phyloP scores from a whole-genome alignment of 2,888 invertebrate genomes.

The Theodoxus fluviatilis region DNA sequence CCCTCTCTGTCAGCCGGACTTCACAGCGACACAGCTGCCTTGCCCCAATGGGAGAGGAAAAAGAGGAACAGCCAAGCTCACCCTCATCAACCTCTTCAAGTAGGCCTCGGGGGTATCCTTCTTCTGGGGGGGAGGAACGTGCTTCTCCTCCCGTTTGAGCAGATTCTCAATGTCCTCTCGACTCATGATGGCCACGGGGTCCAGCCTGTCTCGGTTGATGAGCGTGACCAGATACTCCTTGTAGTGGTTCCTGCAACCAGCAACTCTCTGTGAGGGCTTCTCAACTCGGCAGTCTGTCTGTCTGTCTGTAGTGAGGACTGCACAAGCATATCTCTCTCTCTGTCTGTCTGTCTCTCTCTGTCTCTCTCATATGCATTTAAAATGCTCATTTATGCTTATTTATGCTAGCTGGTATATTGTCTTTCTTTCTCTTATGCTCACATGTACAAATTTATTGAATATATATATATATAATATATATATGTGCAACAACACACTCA shows the following conservation, averaged over 20 bases:
- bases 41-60: too few relatives aligned
- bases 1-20: too few relatives aligned
- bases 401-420: neutral
- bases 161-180: constrained; percentile 75
- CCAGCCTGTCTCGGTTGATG: constrained; percentile 77
- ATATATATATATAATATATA: neutral
- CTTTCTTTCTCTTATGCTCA: neutral
- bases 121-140: too few relatives aligned
- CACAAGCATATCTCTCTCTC: too few relatives aligned
- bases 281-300: neutral
- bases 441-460: neutral
- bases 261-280: constrained; percentile 34
- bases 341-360: too few relatives aligned
- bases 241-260: constrained; percentile 82
- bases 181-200: constrained; percentile 79
- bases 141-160: constrained; percentile 42
- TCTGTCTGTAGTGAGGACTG: neutral
- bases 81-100: too few relatives aligned
- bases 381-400: neutral
- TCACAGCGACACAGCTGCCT: too few relatives aligned
- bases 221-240: constrained; percentile 84
- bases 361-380: too few relatives aligned
- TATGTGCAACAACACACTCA: neutral
- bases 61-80: too few relatives aligned
- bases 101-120: too few relatives aligned